Evolutionary conservation across 1,140 invertebrate genomes (phyloP), one percentile per base, ranked within the genome.

Genomic region (Drosophila biarmipes): DNA sequence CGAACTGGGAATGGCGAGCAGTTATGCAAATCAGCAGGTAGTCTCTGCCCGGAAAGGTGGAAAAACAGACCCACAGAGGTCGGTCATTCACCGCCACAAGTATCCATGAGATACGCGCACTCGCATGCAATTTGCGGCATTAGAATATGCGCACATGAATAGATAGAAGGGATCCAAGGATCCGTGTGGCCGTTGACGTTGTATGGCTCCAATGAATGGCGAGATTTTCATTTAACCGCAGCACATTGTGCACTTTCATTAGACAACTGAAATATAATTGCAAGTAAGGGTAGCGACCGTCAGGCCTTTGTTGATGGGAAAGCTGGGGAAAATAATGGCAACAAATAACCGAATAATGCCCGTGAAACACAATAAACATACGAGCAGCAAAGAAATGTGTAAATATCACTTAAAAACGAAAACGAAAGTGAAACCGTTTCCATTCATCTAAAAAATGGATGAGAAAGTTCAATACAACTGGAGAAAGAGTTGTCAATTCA

Each of bases 11-110:
- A 51, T 52, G 43, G 63, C 35, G 51, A 55, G 69, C 57, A 57
- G 72, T 75, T 75, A 75, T 75, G 72, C 71, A 75, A 75, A 75
- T 75, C 72, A 75, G 72, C 72, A 75, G 72, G 72, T 75, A 75
- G 72, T 75, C 72, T 40, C 38, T 37, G 4, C 52, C 58, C 55
- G 56, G 46, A 31, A 51, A 71, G 51, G 52, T 49, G 37, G 46
- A 46, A 37, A 21, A 40, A 29, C 27, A 42, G 37, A 34, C 29
- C 45, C 69, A 29, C 49, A 54, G 66, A 54, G 66, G 62, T 69
- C 66, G 62, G 72, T 75, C 59, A 53, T 75, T 75, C 72, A 75
- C 71, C 35, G 55, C 37, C 34, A n/a, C 24, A 37, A 62, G 56
- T 73, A 73, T 73, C 69, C 58, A 54, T 54, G 56, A 73, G 71